These are phyloP conservation scores for Prorops nasuta DNA, from an alignment of 1,140 invertebrate species.

Conservation along the genomic window DNA sequence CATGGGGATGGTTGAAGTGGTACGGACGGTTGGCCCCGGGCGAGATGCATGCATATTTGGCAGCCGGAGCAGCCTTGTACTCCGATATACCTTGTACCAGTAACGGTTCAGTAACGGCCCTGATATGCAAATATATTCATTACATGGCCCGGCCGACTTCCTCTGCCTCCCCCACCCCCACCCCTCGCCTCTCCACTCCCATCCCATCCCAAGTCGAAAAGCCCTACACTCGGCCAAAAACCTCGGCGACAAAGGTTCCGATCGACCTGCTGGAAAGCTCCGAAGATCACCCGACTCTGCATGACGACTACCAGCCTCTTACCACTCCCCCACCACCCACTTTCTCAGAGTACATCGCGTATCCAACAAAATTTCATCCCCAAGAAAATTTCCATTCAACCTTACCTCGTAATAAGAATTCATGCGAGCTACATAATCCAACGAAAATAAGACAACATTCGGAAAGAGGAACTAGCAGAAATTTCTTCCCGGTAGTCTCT, in stretches of 20 bases:
- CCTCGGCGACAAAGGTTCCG: conserved; percentile 17
- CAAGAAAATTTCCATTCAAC: too few species aligned
- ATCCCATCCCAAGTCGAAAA: background rate
- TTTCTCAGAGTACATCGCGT: too few species aligned
- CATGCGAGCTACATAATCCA: too few species aligned
- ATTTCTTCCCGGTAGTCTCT: too few species aligned
- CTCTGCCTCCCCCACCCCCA: conserved; percentile 31
- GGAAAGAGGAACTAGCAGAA: too few species aligned
- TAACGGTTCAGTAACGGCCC: conserved; percentile 52
- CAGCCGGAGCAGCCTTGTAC: conserved; percentile 44
- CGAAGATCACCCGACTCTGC: too few species aligned
- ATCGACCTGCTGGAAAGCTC: conserved; percentile 9
- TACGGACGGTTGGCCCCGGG: conserved; percentile 42
- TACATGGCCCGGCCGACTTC: conserved; percentile 41
- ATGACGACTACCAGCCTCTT: too few species aligned
- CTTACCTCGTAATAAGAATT: too few species aligned
- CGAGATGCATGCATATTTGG: conserved; percentile 55
- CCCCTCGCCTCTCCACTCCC: conserved; percentile 12
- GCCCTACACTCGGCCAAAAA: conserved; percentile 23
- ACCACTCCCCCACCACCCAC: too few species aligned
- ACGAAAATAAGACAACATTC: too few species aligned
- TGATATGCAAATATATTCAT: conserved; percentile 57
- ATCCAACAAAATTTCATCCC: too few species aligned
- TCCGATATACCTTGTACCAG: conserved; percentile 42
- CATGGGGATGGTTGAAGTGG: conserved; percentile 37